Evolutionary conservation across 2,888 invertebrate genomes (phyloP).

Genomic region (Teinopalpus imperialis): DNA sequence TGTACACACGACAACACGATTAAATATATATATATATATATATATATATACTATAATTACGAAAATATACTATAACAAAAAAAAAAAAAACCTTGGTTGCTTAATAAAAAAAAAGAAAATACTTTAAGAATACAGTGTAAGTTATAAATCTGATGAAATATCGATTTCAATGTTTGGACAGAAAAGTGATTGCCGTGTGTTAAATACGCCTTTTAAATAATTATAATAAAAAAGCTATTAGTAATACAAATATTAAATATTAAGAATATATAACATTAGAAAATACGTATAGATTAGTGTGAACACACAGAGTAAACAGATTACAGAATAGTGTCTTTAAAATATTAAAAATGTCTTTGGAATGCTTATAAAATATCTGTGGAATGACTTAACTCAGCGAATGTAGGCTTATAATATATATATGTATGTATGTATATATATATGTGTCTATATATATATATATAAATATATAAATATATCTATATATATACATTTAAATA

Average conservation of each 20-base stretch:
- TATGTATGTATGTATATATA: too few species aligned
- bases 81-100: too few species aligned
- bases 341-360: constrained; percentile 62
- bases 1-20: constrained; percentile 20
- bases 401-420: constrained; percentile 4
- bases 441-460: too few species aligned
- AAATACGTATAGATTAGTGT: not conserved
- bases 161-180: too few species aligned
- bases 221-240: not conserved
- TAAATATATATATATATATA: too few species aligned
- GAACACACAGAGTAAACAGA: constrained; percentile 29
- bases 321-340: constrained; percentile 49
- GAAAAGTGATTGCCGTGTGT: not conserved
- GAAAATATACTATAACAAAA: too few species aligned
- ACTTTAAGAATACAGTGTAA: too few species aligned
- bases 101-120: too few species aligned
- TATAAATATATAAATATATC: too few species aligned
- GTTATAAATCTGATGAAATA: too few species aligned
- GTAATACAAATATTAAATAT: constrained; percentile 16
- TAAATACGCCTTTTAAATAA: constrained; percentile 3
- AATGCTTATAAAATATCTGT: constrained; percentile 53
- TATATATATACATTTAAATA: too few species aligned
- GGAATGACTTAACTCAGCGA: constrained; percentile 22
- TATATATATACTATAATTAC: too few species aligned
- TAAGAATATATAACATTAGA: constrained; percentile 4